Evolutionary conservation across 2,797 vertebrate genomes (phyloP).

Genomic region (Pseudochirops corinnae): DNA sequence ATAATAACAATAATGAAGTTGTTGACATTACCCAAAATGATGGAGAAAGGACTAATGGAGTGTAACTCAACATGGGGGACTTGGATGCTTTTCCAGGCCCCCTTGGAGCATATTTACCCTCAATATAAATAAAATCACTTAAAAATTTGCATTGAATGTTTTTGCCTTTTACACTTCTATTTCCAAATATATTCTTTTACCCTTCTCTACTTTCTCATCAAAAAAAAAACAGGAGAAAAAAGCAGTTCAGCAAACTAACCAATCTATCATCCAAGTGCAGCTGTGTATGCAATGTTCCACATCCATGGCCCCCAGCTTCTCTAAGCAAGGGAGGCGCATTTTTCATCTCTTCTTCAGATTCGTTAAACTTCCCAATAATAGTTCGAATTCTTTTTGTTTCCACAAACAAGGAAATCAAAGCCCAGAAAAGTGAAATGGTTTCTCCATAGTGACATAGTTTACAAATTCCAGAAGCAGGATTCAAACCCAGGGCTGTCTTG

Average conservation of each 20-base stretch:
- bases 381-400: neutral
- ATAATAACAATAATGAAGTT: neutral
- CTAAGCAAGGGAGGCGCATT: neutral
- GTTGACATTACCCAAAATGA: neutral
- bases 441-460: neutral
- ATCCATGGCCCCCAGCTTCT: neutral
- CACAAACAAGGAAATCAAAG: slow-evolving; percentile 31
- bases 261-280: neutral
- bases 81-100: neutral
- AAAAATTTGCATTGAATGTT: neutral
- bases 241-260: neutral
- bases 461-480: neutral
- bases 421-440: neutral
- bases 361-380: neutral
- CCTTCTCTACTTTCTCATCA: neutral
- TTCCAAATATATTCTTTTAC: neutral
- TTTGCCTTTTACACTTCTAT: neutral
- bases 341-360: neutral
- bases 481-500: neutral
- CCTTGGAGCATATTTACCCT: neutral
- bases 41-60: neutral
- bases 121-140: neutral
- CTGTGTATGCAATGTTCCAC: neutral
- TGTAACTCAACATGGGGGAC: neutral
- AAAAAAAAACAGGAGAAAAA: neutral